phyloP scores from a whole-genome alignment of 2,113 vertebrate genomes.

The Zosterops hypoxanthus region DNA sequence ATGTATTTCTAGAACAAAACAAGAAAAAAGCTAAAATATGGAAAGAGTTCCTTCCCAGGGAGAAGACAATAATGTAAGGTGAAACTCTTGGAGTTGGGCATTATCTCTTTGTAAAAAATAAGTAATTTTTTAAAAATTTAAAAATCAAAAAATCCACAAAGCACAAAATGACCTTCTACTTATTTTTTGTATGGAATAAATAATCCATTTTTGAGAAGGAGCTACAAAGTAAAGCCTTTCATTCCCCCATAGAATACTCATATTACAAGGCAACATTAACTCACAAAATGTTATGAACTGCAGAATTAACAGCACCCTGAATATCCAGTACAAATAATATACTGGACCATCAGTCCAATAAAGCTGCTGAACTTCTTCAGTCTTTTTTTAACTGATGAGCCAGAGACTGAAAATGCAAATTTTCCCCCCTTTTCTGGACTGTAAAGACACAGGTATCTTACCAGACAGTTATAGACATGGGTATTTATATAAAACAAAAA shows the following conservation, averaged over 20 bases:
- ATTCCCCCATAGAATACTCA: neutral
- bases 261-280: neutral
- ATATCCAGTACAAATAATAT: neutral
- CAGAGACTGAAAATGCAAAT: neutral
- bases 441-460: neutral
- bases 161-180: neutral
- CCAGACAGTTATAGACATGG: neutral
- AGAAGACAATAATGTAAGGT: neutral
- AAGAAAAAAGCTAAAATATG: neutral
- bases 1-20: neutral
- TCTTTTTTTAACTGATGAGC: neutral
- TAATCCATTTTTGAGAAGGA: neutral
- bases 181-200: neutral
- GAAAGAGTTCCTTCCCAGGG: neutral
- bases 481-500: neutral
- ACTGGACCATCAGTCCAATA: neutral
- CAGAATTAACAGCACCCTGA: neutral
- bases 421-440: neutral
- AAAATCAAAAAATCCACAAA: neutral
- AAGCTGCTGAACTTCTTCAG: neutral
- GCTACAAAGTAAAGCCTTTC: neutral
- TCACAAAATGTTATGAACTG: neutral
- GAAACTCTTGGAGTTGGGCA: neutral
- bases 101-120: neutral
- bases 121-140: neutral